phyloP scores from a whole-genome alignment of 1,140 invertebrate genomes.

The Drosophila ironensis region DNA sequence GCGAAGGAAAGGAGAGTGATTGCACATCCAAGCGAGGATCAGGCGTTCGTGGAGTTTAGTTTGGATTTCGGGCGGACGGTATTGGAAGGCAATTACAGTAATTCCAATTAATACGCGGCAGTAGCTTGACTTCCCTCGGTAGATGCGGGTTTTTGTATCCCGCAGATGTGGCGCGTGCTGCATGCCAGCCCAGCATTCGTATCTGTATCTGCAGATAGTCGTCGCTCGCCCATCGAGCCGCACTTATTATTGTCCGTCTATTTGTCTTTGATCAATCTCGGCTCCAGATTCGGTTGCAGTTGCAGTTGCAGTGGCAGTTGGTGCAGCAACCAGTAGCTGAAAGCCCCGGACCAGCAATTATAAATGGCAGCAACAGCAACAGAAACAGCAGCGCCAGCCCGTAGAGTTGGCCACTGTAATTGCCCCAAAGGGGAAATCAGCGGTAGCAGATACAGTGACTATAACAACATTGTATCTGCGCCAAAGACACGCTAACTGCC shows the following conservation, averaged over 20 bases:
- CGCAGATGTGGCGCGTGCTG: conserved; percentile 35
- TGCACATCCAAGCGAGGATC: conserved; percentile 5
- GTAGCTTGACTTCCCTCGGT: conserved; percentile 7
- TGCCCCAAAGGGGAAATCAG: conserved; percentile 38
- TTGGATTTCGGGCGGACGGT: conserved; percentile 10
- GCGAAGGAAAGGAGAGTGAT: background rate
- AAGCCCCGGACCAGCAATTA: conserved; percentile 29
- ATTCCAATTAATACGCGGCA: conserved; percentile 44
- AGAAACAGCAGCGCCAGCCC: conserved; percentile 8
- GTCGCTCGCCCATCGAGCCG: conserved; percentile 5
- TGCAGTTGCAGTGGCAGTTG: background rate
- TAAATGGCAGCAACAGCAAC: too few relatives aligned
- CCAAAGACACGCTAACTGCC: conserved; percentile 28
- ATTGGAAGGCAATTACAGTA: conserved; percentile 34
- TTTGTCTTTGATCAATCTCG: conserved; percentile 44
- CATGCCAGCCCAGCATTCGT: conserved; percentile 26
- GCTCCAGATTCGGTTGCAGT: conserved; percentile 7
- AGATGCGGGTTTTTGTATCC: too few relatives aligned
- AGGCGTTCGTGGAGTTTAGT: background rate
- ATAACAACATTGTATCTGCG: conserved; percentile 19
- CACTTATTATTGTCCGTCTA: conserved; percentile 42
- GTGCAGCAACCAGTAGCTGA: conserved; percentile 22
- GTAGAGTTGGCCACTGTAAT: conserved; percentile 38
- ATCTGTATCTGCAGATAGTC: conserved; percentile 12
- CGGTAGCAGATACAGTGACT: conserved; percentile 21